Conservation (phyloP, 1,140 invertebrate genomes). For the Popillia japonica region DNA sequence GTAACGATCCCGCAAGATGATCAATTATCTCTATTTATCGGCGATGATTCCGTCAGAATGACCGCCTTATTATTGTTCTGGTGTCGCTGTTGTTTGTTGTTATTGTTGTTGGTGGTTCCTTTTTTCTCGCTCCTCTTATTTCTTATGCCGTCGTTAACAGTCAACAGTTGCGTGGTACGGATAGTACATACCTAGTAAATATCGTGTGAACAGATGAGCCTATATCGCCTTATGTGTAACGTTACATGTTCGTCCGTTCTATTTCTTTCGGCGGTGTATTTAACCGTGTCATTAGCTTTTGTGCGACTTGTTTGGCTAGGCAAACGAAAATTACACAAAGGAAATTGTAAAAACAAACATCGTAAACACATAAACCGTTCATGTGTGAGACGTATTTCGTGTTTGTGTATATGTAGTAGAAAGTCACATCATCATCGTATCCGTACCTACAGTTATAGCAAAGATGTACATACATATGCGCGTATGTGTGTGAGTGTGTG, state of each 20-base stretch:
- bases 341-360: constrained; percentile 29
- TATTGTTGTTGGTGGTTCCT: too few relatives aligned
- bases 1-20: background rate
- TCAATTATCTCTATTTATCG: background rate
- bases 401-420: too few relatives aligned
- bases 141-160: background rate
- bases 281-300: constrained; percentile 28
- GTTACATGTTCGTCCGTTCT: background rate
- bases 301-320: background rate
- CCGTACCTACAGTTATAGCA: too few relatives aligned
- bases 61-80: background rate
- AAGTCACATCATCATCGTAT: too few relatives aligned
- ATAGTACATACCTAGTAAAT: too few relatives aligned
- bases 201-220: background rate
- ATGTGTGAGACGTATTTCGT: too few relatives aligned
- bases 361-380: background rate
- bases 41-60: background rate
- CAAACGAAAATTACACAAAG: constrained; percentile 2
- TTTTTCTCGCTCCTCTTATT: too few relatives aligned
- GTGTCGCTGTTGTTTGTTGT: too few relatives aligned
- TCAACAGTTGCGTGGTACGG: background rate
- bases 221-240: constrained; percentile 2
- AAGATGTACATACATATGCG: too few relatives aligned
- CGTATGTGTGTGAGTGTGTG: too few relatives aligned
- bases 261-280: constrained; percentile 13